Evolutionary conservation across 2,888 invertebrate genomes (phyloP).

Genomic region (Cetonia aurata): DNA sequence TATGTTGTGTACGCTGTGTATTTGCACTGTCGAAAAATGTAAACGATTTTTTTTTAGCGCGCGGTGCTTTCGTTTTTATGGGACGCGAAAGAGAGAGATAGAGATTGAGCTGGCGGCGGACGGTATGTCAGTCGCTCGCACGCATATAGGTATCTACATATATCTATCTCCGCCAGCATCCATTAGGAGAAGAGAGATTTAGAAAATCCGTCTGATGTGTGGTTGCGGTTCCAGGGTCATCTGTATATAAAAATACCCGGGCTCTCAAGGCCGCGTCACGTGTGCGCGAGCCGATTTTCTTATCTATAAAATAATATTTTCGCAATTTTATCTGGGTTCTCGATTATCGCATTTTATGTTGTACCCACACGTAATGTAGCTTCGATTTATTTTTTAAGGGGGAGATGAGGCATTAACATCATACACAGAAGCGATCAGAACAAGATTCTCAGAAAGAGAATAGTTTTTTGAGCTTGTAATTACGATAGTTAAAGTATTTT

Average conservation of each 20-base stretch:
- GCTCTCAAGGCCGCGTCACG: conserved; percentile 47
- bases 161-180: too few species aligned
- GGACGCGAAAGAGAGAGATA: neutral
- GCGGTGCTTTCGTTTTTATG: conserved; percentile 3
- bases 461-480: too few species aligned
- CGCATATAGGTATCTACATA: too few species aligned
- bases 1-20: conserved; percentile 21
- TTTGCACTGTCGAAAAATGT: conserved; percentile 39
- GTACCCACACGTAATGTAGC: neutral
- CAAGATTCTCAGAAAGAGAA: too few species aligned
- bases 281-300: conserved; percentile 32
- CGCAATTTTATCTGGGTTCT: conserved; percentile 2
- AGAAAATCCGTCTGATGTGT: conserved; percentile 15
- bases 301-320: conserved; percentile 36
- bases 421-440: too few species aligned
- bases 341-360: neutral
- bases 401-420: neutral
- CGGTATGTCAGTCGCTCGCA: too few species aligned
- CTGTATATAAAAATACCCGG: conserved; percentile 43
- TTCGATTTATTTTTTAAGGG: neutral
- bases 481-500: too few species aligned
- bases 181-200: neutral
- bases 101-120: too few species aligned
- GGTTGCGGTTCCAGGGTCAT: conserved; percentile 44
- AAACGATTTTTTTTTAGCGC: conserved; percentile 1